Base-by-base conservation (phyloP, 2,888 invertebrate species). In the Hypena proboscidalis region DNA sequence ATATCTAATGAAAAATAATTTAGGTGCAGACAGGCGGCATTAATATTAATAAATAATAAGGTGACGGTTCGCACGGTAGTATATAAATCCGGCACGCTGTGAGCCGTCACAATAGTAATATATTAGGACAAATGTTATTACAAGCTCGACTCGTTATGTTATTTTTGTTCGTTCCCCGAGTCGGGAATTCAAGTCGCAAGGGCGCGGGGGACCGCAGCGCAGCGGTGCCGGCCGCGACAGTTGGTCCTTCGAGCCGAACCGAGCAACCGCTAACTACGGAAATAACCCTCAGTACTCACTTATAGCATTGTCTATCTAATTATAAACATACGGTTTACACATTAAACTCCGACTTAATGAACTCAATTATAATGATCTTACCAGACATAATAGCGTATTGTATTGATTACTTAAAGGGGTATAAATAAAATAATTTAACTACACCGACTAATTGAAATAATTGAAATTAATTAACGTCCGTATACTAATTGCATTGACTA, bases 61-160 rank as follows among this genome's bases (percentile, higher is more conserved):
- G 79, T 75, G 82, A 83, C 83, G 69, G 83, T 84, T 85, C 80
- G 79, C 85, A 85, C 81, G 80, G 80, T 69, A 74, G 76, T 83
- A 78, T 73, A 85, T 87, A 87, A 87, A 85, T 86, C 84, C 79
- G 67, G 75, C 67, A 65, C 72, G 83, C 77, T 78, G 80, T 60
- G 73, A 73, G 76, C 76, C 85, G 87, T 86, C 88, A 87, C 86
- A 87, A 86, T 85, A 84, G 82, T 85, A 81, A 86, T 87, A 87
- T 88, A 87, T 87, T 88, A 85, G 85, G 85, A 85, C 89, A 84
- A 86, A 88, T 88, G 86, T 89, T 89, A 85, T 88, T 87, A 87
- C 86, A 87, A 89, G 87, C 85, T 70, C 72, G 73, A 82, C 80
- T 82, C 83, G 80, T 83, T 80, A 80, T 84, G 87, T 86, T 89